A percentile compares a stretch with the other conserved stretches of the same genome.
Evolutionary conservation across 2,888 invertebrate species (phyloP).

Genomic region (Phortica magna): DNA sequence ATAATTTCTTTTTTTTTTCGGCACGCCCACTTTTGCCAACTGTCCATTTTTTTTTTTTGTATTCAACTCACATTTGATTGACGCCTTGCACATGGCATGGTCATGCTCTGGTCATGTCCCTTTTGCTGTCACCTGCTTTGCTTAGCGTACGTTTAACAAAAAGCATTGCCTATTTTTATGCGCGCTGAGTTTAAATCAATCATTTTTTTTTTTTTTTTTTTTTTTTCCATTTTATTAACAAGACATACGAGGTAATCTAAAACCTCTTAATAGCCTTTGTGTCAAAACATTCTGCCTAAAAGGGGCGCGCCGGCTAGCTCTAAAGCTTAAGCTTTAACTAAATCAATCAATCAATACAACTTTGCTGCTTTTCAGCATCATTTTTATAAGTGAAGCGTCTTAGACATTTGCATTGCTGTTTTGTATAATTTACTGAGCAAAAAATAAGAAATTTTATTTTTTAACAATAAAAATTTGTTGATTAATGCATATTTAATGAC

Average conservation of each 20-base stretch:
- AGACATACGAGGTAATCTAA: no score
- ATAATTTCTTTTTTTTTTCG: conserved; percentile 14
- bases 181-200: conserved; percentile 53
- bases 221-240: no score
- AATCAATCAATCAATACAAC: conserved; percentile 63
- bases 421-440: background rate
- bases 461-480: conserved; percentile 39
- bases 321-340: no score
- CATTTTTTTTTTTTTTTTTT: no score
- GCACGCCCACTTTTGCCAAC: conserved; percentile 1
- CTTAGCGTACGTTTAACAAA: background rate
- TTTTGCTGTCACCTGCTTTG: background rate
- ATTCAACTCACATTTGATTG: no score
- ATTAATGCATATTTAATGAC: conserved; percentile 72
- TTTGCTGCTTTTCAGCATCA: conserved; percentile 30
- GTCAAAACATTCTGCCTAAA: no score
- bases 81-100: no score
- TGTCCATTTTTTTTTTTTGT: conserved; percentile 34
- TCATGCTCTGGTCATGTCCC: no score
- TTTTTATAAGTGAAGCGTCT: conserved; percentile 29
- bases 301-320: no score
- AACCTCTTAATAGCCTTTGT: no score
- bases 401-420: background rate
- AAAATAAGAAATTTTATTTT: background rate
- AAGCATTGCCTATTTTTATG: conserved; percentile 40